A percentile compares a stretch with the other conserved stretches of the same genome.
These are phyloP conservation scores for Silurus aristotelis DNA, from an alignment of 2,797 vertebrate species.

Conservation along the genomic window DNA sequence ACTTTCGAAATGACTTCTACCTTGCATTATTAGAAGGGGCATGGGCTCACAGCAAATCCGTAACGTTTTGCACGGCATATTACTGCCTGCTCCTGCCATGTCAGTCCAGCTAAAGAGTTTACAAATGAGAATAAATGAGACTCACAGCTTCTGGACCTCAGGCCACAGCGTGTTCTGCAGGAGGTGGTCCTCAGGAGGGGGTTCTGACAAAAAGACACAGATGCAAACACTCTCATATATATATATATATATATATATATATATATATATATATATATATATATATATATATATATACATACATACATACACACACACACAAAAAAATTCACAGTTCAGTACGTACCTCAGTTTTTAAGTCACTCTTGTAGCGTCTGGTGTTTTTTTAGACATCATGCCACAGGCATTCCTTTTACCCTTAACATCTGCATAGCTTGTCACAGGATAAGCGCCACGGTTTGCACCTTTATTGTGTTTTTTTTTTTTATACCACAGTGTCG, in stretches of 20 bases:
- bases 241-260: too few relatives aligned
- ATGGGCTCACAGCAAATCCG: conserved; percentile 31
- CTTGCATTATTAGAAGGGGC: conserved; percentile 46
- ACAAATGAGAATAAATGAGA: conserved; percentile 55
- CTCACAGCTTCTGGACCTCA: conserved; percentile 97
- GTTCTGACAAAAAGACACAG: conserved; percentile 74
- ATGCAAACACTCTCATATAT: not conserved
- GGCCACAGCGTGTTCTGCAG: conserved; percentile 98
- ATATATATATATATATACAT: too few relatives aligned
- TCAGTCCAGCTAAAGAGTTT: conserved; percentile 32
- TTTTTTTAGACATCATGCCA: too few relatives aligned
- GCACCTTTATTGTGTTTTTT: too few relatives aligned
- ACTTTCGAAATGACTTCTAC: conserved; percentile 47
- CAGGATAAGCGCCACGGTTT: too few relatives aligned
- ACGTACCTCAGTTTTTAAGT: not conserved
- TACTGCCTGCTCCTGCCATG: conserved; percentile 30
- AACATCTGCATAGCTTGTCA: too few relatives aligned
- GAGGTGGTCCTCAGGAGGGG: conserved; percentile 93
- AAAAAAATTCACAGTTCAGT: not conserved
- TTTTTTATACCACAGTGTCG: too few relatives aligned
- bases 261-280: too few relatives aligned
- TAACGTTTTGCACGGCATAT: conserved; percentile 17
- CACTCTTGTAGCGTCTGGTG: too few relatives aligned
- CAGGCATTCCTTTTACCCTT: too few relatives aligned
- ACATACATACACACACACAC: too few relatives aligned